Evolutionary conservation across 2,888 invertebrate genomes (phyloP), one percentile per base, ranked within the genome.

Genomic region (Pristionchus entomophagus): DNA sequence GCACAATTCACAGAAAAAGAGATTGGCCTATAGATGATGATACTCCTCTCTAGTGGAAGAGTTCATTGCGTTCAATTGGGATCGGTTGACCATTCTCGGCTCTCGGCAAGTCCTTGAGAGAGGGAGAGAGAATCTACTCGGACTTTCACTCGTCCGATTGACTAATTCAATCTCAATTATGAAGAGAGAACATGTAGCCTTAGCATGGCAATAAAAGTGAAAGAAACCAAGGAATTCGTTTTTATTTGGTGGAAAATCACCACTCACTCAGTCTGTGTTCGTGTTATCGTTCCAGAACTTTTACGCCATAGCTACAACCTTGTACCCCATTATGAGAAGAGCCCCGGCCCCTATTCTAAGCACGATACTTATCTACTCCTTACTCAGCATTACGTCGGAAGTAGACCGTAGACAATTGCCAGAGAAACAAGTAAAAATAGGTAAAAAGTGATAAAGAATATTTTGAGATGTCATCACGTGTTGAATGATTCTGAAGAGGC

Each of bases 401-500:
- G 35, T 35, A 35, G 65, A 59, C 6, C 26, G 51, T 5, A 19
- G 56, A 26, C n/a, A 59, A 26, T 12, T 10, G 22, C 14, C 4
- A 17, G 22, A 3, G 19, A 53, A 53, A 5, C 22, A 17, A 53
- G 17, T 19, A 14, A 53, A 53, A 53, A 4, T 53, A 3, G 4
- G 14, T 5, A 59, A 59, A 59, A 59, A 4, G 26, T 17, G n/a
- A 5, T 3, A 59, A 59, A 59, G 26, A 59, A 59, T 26, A 26
- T 4, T 26, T 22, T 26, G 26, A 90, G 90, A 88, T 90, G 90
- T 65, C 86, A 87, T 17, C 81, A 88, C 4, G 62, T 90, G 0
- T 65, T 87, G 17, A 86, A 87, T n/a, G 86, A 87, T 53, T 90
- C 89, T 0, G 87, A 86, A 0, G 84, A 87, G 29, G 88, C 88